Evolutionary conservation across 2,113 vertebrate species (phyloP).

Genomic region (Ictidomys tridecemlineatus): DNA sequence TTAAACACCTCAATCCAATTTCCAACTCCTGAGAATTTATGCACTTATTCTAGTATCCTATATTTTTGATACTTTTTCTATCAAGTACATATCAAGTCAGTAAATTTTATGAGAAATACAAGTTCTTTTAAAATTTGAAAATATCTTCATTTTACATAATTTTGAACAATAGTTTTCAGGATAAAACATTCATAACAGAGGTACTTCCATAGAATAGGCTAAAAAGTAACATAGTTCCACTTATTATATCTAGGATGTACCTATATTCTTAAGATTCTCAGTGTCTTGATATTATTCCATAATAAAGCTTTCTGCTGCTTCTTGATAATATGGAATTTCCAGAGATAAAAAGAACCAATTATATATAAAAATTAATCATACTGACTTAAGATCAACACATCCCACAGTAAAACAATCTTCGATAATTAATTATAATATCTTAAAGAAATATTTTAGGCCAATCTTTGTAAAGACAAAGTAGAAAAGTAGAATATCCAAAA

Average conservation of each 20-base stretch:
- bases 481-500: neutral
- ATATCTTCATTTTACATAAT: slow-evolving; percentile 41
- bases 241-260: neutral
- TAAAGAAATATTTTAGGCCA: slow-evolving; percentile 3
- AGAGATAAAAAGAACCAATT: slow-evolving; percentile 3
- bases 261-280: neutral
- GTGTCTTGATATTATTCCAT: neutral
- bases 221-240: neutral
- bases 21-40: slow-evolving; percentile 7
- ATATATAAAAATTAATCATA: neutral
- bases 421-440: neutral
- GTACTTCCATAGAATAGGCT: neutral
- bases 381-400: slow-evolving; percentile 36
- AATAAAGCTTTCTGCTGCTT: neutral
- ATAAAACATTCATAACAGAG: slow-evolving; percentile 30
- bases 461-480: slow-evolving; percentile 13
- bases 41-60: slow-evolving; percentile 4
- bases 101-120: neutral
- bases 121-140: neutral
- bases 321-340: neutral
- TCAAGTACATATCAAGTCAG: slow-evolving; percentile 26
- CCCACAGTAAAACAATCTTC: neutral
- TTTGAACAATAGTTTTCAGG: neutral
- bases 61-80: slow-evolving; percentile 33
- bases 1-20: slow-evolving; percentile 2